Base-by-base conservation (phyloP, 2,113 vertebrate species). In the Cyanistes caeruleus region DNA sequence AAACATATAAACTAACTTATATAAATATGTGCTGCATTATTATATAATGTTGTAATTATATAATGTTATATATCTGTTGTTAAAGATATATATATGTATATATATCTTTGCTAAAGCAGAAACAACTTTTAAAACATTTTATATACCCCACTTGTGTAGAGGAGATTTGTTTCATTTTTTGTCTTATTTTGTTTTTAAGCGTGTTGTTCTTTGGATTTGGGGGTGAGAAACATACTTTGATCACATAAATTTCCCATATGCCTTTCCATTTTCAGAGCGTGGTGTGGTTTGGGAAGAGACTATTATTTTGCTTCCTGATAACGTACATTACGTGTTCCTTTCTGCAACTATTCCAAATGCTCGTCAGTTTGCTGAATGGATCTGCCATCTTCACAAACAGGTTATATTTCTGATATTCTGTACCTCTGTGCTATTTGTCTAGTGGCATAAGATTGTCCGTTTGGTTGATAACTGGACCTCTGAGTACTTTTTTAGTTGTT, bases 271-370 rank as follows among this genome's bases (percentile, higher is more conserved):
- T 97, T 60, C 97, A 99, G 99, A 99, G 93, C 99, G 99, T 90
- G 99, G 99, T 37, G 99, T 99, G 10, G 99, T 99, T 30, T 99
- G 99, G 99, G 99, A 99, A 95, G 99, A 99, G 96, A 99, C 99
- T 22, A 99, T 99, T 97, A 99, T 99, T 96, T 98, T 99, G 84
- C 99, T 99, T 81, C 99, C 99, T 59, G 99, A 99, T 97, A 99
- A 99, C 3, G 99, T 99, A 51, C 99, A 99, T 92, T 99, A 99
- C 53, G 99, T 99, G 44, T 99, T 99, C 95, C 98, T 99, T 96
- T 99, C 99, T 15, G 99, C 99, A 88, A 99, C 99, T 90, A 99
- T 99, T 93, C 99, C 99, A 80, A 99, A 99, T 67, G 99, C 99
- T 23, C 98, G 98, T 43, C 99, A 99, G 97, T 99, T 99, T 97